Evolutionary conservation across 2,113 vertebrate genomes (phyloP).

Genomic region (Calidris pygmaea): DNA sequence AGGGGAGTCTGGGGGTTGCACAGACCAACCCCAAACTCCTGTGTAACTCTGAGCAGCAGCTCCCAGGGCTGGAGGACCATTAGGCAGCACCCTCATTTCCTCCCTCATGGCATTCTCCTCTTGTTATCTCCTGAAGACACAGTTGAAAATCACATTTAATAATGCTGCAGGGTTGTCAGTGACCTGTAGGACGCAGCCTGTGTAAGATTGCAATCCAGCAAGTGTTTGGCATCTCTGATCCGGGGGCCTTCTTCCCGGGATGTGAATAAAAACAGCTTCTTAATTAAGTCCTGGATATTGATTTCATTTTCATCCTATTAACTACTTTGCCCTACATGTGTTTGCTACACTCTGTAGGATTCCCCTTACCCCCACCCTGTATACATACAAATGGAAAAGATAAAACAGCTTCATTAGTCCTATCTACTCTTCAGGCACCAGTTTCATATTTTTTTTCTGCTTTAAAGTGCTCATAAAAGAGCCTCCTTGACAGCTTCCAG

Average conservation of each 20-base stretch:
- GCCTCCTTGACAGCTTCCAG: conserved; percentile 25
- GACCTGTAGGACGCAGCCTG: not conserved
- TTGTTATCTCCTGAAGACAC: not conserved
- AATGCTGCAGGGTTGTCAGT: not conserved
- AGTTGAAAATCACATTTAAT: not conserved
- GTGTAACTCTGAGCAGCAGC: not conserved
- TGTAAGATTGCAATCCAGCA: not conserved
- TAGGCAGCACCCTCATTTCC: not conserved
- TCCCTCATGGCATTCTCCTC: not conserved
- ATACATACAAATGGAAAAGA: not conserved
- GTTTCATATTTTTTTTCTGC: not conserved
- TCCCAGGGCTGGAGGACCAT: not conserved
- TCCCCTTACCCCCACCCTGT: not conserved
- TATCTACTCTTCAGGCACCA: not conserved
- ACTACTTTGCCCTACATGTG: conserved; percentile 22
- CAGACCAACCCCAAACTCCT: not conserved
- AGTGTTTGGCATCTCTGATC: not conserved
- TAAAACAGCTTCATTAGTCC: conserved; percentile 50
- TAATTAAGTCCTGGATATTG: conserved; percentile 26
- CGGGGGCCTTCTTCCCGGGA: not conserved
- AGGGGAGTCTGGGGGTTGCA: too few relatives aligned
- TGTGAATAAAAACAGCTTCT: not conserved
- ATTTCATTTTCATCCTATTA: conserved; percentile 52
- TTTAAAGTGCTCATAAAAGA: conserved; percentile 50
- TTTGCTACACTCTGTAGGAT: not conserved